A percentile compares a stretch with the other conserved stretches of the same genome.
Conservation (phyloP, 2,797 vertebrate species). For the Glyptemys insculpta region DNA sequence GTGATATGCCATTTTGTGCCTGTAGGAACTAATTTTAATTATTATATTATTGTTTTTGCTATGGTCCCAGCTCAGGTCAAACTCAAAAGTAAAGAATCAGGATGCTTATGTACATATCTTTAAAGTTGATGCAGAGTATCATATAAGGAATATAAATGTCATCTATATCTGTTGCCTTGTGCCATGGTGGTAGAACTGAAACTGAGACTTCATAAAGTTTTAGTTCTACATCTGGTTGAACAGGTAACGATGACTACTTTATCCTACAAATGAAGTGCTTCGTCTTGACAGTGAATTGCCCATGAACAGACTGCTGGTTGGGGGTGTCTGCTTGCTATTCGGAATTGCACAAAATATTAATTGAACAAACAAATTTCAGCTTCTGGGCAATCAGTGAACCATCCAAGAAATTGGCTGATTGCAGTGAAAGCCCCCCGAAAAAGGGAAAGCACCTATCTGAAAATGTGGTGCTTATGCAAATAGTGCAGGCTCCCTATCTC, state of each 20-base stretch:
- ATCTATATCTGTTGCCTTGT: not conserved
- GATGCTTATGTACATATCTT: not conserved
- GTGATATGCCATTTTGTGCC: not conserved
- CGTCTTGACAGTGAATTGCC: slow-evolving; percentile 10
- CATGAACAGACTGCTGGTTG: slow-evolving; percentile 4
- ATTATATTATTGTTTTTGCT: not conserved
- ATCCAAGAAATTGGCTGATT: not conserved
- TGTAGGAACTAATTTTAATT: not conserved
- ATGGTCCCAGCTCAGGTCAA: not conserved
- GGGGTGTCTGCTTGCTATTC: not conserved
- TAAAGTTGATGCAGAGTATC: not conserved
- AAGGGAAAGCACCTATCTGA: not conserved
- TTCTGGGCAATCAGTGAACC: not conserved
- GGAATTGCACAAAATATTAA: not conserved
- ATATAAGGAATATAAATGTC: not conserved
- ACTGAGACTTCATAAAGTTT: rapidly evolving
- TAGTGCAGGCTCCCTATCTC: not conserved
- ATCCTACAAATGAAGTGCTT: not conserved
- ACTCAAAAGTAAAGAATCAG: not conserved
- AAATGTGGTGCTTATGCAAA: not conserved
- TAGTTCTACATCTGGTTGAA: not conserved
- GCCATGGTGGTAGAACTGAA: not conserved
- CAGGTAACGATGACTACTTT: not conserved
- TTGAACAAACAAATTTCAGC: not conserved
- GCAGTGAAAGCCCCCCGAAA: not conserved